Conservation (phyloP, 2,113 vertebrate genomes). For the Sinocyclocheilus anophthalmus region DNA sequence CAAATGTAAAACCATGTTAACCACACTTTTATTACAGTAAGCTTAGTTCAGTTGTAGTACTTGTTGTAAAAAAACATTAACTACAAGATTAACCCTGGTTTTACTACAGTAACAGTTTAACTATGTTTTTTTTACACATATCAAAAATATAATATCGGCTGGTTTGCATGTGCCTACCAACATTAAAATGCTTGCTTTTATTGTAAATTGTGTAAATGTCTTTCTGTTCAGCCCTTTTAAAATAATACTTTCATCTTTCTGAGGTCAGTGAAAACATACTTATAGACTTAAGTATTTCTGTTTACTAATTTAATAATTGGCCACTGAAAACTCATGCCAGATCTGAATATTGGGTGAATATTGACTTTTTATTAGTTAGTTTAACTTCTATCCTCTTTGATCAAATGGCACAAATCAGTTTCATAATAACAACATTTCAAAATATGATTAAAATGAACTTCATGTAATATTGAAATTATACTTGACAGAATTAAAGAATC, state of each 20-base stretch:
- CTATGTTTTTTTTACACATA: too few relatives aligned
- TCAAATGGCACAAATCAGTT: neutral
- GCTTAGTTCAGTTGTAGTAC: neutral
- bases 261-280: neutral
- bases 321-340: neutral
- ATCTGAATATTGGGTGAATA: neutral
- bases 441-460: neutral
- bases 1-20: too few relatives aligned
- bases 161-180: too few relatives aligned
- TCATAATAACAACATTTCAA: neutral
- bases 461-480: neutral
- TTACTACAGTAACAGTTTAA: too few relatives aligned
- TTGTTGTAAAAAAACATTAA: too few relatives aligned
- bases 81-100: too few relatives aligned
- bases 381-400: neutral
- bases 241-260: neutral
- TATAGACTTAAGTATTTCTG: neutral
- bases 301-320: neutral
- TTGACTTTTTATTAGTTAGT: neutral
- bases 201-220: neutral
- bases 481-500: neutral
- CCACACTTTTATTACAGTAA: too few relatives aligned
- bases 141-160: too few relatives aligned
- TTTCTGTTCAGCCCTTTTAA: neutral
- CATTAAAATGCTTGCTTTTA: too few relatives aligned